Evolutionary conservation across 2,113 vertebrate genomes (phyloP), one percentile per base, ranked within the genome.

Genomic region (Cromileptes altivelis): DNA sequence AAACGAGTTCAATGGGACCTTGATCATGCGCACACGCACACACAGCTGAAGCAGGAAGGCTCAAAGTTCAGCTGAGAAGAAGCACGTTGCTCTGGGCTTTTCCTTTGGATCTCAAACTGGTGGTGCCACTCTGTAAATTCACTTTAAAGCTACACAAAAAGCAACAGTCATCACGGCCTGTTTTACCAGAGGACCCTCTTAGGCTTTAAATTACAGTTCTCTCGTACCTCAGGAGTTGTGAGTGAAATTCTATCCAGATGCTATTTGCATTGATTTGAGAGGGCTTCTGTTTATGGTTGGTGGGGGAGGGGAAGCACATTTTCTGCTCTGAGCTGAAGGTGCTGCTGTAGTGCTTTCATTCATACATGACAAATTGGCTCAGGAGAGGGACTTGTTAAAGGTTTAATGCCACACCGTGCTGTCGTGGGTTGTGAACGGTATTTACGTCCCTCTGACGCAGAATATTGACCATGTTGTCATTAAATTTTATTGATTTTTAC

Each of bases 211-310:
- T 83, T 77, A 87, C 67, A 77, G 30, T 52, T 81, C 81, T 85
- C 58, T 55, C 12, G 49, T 78, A 71, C 83, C 79, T 77, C 88
- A 79, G 84, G 70, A 76, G 85, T 75, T 82, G 69, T 82, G 53
- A 70, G 79, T 86, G 82, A 87, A 86, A 88, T 67, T 78, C 76
- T 86, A 55, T 86, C 86, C 84, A 71, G 49, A 72, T 68, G 57
- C 61, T 62, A 75, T 85, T 80, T 65, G 74, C 67, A 79, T 86
- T 67, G 83, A 86, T 87, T 88, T 61, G 13, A 82, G 69, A 61
- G 49, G 60, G 33, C 57, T 77, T 70, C 67, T 67, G 76, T 85
- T 81, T 55, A 25, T 70, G 45, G 76, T 18, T 55, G 37, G 47
- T 57, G 6, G n/a, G 6, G 9, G 18, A 17, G 18, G 1, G 33